Conservation (phyloP, 2,113 vertebrate genomes). For the Colistium nudipinnis region DNA sequence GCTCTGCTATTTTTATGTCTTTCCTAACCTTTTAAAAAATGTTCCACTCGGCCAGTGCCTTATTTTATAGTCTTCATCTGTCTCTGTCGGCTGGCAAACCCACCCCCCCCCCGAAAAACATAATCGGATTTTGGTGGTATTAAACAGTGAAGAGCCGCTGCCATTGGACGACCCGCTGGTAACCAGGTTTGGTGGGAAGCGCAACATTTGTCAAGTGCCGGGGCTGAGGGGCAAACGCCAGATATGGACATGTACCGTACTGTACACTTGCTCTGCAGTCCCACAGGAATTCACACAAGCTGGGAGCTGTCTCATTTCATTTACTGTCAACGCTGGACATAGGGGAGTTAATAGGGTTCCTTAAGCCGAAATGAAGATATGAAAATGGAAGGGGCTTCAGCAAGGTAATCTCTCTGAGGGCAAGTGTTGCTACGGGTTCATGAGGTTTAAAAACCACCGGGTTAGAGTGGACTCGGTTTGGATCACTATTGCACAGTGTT, state of each 20-base stretch:
- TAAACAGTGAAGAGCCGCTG: slow-evolving; percentile 74
- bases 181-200: slow-evolving; percentile 75
- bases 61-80: slow-evolving; percentile 75
- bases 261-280: slow-evolving; percentile 37
- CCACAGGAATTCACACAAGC: slow-evolving; percentile 50
- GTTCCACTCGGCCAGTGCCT: slow-evolving; percentile 49
- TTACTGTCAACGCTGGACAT: slow-evolving; percentile 56
- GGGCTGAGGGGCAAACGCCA: slow-evolving; percentile 49
- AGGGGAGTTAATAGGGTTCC: slow-evolving; percentile 58
- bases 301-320: slow-evolving; percentile 49
- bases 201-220: slow-evolving; percentile 81
- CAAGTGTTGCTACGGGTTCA: slow-evolving; percentile 16
- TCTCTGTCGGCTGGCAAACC: slow-evolving; percentile 72
- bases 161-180: slow-evolving; percentile 66
- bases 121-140: slow-evolving; percentile 80
- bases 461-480: background rate
- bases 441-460: background rate
- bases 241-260: slow-evolving; percentile 49
- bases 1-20: slow-evolving; percentile 68
- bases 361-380: slow-evolving; percentile 56
- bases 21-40: slow-evolving; percentile 75
- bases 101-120: slow-evolving; percentile 56
- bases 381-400: slow-evolving; percentile 13
- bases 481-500: background rate
- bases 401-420: slow-evolving; percentile 28